Evolutionary conservation across 1,140 invertebrate genomes (phyloP).

Genomic region (Platorchestia sp.): DNA sequence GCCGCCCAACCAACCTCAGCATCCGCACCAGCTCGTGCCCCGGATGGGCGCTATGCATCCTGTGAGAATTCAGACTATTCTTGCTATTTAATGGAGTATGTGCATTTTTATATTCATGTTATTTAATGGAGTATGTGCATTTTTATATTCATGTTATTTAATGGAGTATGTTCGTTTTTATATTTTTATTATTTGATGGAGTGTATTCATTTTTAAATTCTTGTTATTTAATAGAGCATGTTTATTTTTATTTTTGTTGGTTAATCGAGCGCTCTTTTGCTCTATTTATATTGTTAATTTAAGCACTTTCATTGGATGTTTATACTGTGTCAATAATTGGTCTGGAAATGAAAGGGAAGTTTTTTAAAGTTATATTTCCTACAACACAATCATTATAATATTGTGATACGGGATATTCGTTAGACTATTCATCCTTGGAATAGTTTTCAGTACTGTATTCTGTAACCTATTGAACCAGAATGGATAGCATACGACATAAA

Average conservation of each 20-base stretch:
- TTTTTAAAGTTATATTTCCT: background rate
- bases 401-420: too few relatives aligned
- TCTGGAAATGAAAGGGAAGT: background rate
- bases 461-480: background rate
- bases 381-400: too few relatives aligned
- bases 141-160: background rate
- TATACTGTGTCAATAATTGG: background rate
- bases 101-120: background rate
- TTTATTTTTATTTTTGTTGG: too few relatives aligned
- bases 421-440: too few relatives aligned
- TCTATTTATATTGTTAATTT: too few relatives aligned
- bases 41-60: conserved; percentile 53
- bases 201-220: too few relatives aligned
- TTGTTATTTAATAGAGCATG: too few relatives aligned
- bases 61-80: background rate
- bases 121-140: background rate
- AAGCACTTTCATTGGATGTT: background rate
- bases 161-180: too few relatives aligned
- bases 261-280: too few relatives aligned
- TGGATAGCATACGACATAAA: background rate
- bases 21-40: conserved; percentile 55
- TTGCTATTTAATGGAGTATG: background rate
- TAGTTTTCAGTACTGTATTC: background rate
- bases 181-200: background rate
- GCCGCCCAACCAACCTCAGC: conserved; percentile 49